Conservation (phyloP, 2,888 invertebrate species). For the Rhamphomyia laevipes region DNA sequence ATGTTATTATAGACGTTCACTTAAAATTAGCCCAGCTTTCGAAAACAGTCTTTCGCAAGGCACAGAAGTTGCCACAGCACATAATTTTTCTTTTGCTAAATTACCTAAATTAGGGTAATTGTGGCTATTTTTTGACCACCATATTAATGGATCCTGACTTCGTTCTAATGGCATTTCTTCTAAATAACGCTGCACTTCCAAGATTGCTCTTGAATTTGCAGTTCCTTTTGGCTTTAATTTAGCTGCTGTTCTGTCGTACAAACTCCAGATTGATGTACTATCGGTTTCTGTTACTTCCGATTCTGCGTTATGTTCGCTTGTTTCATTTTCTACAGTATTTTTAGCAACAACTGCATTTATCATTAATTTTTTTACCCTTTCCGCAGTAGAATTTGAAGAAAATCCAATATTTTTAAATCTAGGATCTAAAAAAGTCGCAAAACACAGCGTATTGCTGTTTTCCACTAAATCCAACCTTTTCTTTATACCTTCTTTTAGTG, state of each 20-base stretch:
- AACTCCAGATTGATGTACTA: not conserved
- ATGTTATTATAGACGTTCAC: no score
- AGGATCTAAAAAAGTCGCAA: not conserved
- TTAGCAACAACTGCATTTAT: not conserved
- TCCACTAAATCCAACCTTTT: not conserved
- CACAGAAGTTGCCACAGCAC: no score
- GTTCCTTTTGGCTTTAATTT: no score
- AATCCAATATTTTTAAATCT: not conserved
- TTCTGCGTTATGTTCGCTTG: no score
- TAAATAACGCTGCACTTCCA: constrained; percentile 8
- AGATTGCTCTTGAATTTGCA: no score
- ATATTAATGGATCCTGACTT: constrained; percentile 6
- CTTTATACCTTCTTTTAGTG: not conserved
- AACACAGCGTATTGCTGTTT: not conserved
- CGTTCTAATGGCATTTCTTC: constrained; percentile 7
- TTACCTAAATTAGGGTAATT: no score
- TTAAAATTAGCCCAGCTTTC: not conserved
- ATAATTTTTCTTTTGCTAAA: no score
- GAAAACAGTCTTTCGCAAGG: no score
- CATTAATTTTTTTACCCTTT: not conserved
- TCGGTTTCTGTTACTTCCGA: not conserved
- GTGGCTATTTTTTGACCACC: constrained; percentile 2
- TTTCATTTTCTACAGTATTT: not conserved
- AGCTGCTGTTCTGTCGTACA: constrained; percentile 4
- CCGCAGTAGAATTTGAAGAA: not conserved